Evolutionary conservation across 2,113 vertebrate species (phyloP).

Genomic region (Gadus macrocephalus): DNA sequence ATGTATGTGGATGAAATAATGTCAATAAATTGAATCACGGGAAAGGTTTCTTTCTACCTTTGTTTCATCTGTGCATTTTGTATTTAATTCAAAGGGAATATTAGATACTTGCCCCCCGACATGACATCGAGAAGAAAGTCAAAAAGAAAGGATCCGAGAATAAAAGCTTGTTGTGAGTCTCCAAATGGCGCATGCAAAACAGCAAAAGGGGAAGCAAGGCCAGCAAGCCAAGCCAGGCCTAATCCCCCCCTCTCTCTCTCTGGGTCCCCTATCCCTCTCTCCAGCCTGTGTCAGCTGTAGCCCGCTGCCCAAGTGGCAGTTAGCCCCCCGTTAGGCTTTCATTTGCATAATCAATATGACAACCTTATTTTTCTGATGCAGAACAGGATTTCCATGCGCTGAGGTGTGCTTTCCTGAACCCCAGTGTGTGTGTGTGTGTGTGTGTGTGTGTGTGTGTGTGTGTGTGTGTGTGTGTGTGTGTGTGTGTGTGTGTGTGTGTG

Average conservation of each 20-base stretch:
- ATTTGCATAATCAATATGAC: slow-evolving; percentile 99
- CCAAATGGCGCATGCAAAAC: slow-evolving; percentile 37
- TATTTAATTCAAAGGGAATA: too few relatives aligned
- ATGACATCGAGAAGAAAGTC: too few relatives aligned
- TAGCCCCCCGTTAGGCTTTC: slow-evolving; percentile 76
- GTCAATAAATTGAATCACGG: too few relatives aligned
- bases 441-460: slow-evolving; percentile 35
- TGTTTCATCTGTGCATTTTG: too few relatives aligned
- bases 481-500: slow-evolving; percentile 41
- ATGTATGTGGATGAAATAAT: too few relatives aligned
- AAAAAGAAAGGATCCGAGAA: too few relatives aligned
- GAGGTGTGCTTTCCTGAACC: slow-evolving; percentile 76
- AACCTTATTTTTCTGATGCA: slow-evolving; percentile 99
- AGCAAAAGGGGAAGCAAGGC: slow-evolving; percentile 26
- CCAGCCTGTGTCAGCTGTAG: slow-evolving; percentile 86
- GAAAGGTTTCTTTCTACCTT: too few relatives aligned
- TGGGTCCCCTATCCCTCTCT: slow-evolving; percentile 76
- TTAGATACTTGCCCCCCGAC: too few relatives aligned
- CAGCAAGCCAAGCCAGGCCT: slow-evolving; percentile 52
- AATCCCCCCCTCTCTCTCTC: slow-evolving; percentile 76
- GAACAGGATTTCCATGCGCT: slow-evolving; percentile 89
- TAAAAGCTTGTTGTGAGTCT: neutral
- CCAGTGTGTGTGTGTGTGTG: slow-evolving; percentile 35
- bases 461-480: slow-evolving; percentile 17
- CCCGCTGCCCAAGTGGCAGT: slow-evolving; percentile 78